A percentile compares a stretch with the other conserved stretches of the same genome.
Conservation (phyloP, 2,113 vertebrate species). For the Stegostoma tigrinum region DNA sequence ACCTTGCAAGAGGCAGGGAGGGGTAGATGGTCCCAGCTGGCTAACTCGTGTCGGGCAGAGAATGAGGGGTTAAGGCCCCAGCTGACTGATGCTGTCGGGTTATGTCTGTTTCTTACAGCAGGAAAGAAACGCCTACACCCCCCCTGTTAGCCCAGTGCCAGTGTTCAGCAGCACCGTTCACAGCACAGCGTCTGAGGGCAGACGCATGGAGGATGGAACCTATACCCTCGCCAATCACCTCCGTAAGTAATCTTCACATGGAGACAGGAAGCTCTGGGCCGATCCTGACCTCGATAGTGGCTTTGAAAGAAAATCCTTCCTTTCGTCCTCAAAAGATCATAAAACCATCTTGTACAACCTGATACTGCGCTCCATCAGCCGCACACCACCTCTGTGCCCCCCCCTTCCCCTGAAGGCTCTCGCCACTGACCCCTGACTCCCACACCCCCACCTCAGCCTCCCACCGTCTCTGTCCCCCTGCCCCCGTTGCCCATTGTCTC, state of each 20-base stretch:
- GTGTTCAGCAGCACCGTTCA: neutral
- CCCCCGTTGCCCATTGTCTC: neutral
- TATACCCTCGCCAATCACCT: neutral
- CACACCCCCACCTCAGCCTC: no score
- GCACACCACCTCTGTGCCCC: no score
- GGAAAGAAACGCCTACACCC: conserved; percentile 22
- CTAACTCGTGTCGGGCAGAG: no score
- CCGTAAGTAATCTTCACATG: neutral
- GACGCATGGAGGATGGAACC: conserved; percentile 10
- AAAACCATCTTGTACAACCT: neutral
- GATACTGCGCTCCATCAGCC: no score
- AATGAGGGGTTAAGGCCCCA: no score
- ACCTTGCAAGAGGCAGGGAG: no score
- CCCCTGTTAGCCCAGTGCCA: neutral
- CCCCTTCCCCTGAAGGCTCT: no score
- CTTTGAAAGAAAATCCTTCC: no score
- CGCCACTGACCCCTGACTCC: no score
- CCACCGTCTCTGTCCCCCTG: neutral
- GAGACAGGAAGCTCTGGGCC: no score
- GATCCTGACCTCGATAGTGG: no score
- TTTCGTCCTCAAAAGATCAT: neutral
- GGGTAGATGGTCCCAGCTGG: no score
- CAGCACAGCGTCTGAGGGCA: neutral
- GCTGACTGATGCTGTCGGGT: neutral
- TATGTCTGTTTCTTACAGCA: neutral